These are phyloP conservation scores for Nerophis lumbriciformis DNA, from an alignment of 2,113 vertebrate species.

Conservation along the genomic window DNA sequence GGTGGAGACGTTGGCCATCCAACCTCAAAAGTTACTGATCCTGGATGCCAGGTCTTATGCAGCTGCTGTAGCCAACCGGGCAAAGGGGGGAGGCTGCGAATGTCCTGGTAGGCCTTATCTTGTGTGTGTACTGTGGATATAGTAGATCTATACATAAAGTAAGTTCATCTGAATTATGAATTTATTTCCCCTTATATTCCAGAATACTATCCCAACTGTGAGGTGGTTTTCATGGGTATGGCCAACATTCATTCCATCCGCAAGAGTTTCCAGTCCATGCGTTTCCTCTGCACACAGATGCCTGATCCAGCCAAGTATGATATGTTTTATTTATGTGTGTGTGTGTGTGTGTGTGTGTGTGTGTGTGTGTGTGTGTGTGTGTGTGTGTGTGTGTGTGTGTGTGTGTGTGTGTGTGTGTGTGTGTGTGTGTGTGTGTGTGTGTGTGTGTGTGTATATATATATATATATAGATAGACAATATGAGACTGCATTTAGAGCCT, in stretches of 20 bases:
- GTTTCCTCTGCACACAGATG: constrained; percentile 93
- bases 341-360: no score
- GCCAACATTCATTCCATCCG: constrained; percentile 98
- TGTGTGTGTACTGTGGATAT: constrained; percentile 1
- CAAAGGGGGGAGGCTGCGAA: constrained; percentile 96
- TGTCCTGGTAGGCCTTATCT: constrained; percentile 79
- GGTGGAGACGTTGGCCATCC: constrained; percentile 80
- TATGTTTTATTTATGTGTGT: constrained; percentile 11
- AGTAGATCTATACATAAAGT: neutral
- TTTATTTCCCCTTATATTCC: constrained; percentile 18
- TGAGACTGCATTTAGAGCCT: no score
- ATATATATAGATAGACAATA: no score
- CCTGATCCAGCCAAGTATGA: constrained; percentile 97
- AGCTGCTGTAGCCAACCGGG: constrained; percentile 93
- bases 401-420: no score
- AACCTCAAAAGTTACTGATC: constrained; percentile 90
- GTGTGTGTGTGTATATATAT: no score
- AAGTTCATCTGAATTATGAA: neutral
- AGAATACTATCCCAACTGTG: constrained; percentile 99
- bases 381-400: no score
- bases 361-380: no score
- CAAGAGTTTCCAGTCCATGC: constrained; percentile 95
- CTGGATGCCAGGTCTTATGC: constrained; percentile 92
- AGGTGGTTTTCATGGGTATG: constrained; percentile 99
- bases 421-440: no score